Conservation (phyloP, 2,113 vertebrate species). For the Colistium nudipinnis region DNA sequence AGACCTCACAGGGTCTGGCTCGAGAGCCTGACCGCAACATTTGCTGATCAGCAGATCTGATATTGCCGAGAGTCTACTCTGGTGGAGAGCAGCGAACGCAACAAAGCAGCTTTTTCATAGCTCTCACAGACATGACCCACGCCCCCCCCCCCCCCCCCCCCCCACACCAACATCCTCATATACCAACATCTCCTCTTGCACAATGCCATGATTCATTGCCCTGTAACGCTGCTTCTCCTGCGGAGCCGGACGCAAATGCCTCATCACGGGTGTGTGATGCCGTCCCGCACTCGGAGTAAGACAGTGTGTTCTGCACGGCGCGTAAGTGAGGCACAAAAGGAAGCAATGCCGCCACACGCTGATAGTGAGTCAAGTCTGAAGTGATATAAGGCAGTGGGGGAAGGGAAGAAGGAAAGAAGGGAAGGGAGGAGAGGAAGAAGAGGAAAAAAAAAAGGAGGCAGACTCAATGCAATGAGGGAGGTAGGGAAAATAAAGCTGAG, state of each 20-base stretch:
- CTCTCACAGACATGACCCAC: constrained; percentile 50
- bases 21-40: constrained; percentile 59
- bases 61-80: constrained; percentile 42
- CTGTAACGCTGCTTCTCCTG: constrained; percentile 48
- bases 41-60: constrained; percentile 67
- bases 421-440: constrained; percentile 67
- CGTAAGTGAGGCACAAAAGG: constrained; percentile 17
- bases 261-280: constrained; percentile 11
- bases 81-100: constrained; percentile 47
- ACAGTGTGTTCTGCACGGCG: not conserved
- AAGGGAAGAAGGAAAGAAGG: constrained; percentile 69
- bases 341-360: constrained; percentile 43
- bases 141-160: not conserved
- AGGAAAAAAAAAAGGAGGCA: constrained; percentile 71
- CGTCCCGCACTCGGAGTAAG: constrained; percentile 16
- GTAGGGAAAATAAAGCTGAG: constrained; percentile 72
- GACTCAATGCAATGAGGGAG: constrained; percentile 70
- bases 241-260: constrained; percentile 28
- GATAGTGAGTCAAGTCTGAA: constrained; percentile 67
- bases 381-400: constrained; percentile 75
- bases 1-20: constrained; percentile 32
- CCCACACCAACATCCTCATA: constrained; percentile 28
- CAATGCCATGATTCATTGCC: constrained; percentile 60
- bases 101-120: constrained; percentile 67
- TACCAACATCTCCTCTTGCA: constrained; percentile 66